phyloP scores from a whole-genome alignment of 2,113 vertebrate species.

The Marmota monax region DNA sequence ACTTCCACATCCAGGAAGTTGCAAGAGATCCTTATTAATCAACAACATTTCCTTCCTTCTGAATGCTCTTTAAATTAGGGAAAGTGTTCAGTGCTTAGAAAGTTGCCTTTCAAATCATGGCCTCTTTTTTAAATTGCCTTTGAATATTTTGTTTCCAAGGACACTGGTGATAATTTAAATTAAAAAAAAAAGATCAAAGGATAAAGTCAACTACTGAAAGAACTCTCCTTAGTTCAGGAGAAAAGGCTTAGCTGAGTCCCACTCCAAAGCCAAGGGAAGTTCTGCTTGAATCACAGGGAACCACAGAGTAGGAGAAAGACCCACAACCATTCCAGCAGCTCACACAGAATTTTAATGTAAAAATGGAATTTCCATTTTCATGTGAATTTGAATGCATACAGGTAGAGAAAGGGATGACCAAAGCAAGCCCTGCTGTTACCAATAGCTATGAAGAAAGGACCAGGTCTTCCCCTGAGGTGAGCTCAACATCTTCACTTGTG shows the following conservation, averaged over 20 bases:
- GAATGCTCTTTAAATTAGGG: slow-evolving; percentile 9
- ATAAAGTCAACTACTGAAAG: neutral
- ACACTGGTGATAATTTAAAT: neutral
- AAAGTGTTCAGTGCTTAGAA: neutral
- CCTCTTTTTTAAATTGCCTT: slow-evolving; percentile 54
- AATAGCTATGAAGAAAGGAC: neutral
- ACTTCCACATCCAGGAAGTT: neutral
- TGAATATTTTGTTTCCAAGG: slow-evolving; percentile 52
- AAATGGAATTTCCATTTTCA: neutral
- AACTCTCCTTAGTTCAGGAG: neutral
- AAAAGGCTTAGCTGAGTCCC: neutral
- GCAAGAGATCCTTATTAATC: neutral
- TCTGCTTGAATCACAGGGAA: neutral
- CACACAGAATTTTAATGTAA: neutral
- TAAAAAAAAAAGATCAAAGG: neutral
- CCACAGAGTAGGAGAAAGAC: neutral
- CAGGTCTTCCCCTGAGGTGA: fast-evolving
- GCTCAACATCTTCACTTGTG: neutral
- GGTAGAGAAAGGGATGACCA: neutral
- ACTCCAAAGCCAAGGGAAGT: neutral
- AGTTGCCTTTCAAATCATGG: slow-evolving; percentile 44
- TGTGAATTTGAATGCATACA: neutral
- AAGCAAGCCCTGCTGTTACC: neutral
- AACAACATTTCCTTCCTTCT: slow-evolving; percentile 18
- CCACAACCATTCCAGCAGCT: neutral